Evolutionary conservation across 1,140 invertebrate species (phyloP), one percentile per base, ranked within the genome.

Genomic region (Drosophila sechellia): DNA sequence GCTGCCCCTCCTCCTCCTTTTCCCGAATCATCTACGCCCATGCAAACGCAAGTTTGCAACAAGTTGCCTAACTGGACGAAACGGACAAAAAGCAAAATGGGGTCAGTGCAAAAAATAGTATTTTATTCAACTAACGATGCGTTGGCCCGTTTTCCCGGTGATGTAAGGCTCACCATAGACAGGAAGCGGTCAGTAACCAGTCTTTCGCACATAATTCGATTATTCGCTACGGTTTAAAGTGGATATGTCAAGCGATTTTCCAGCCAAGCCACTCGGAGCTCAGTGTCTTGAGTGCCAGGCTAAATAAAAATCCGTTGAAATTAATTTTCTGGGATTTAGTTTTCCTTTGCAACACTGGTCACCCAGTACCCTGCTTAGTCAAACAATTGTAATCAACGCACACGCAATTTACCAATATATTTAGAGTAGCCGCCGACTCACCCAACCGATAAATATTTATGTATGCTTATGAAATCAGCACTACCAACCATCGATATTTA

Each of bases 41-140:
- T 27, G 37, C 57, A 11, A 73, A 73, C 53, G 57, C 66, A 69
- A 39, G 25, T 69, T 43, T 56, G 71, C 71, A 74, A 74, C 71
- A 74, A 74, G 71, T 74, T 74, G 71, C 45, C 71, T 74, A 74
- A 74, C 71, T 74, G 71, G 71, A 74, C 52, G 71, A 64, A 74
- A 74, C 70, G 69, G 68, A 48, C 70, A 40, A 60, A 60, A 52
- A 45, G 60, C 37, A 53, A 71, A 73, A 74, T 74, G 71, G 55
- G 71, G 71, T 74, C 68, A 71, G 50, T 20, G 27, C 66, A 37
- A 70, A 43, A 69, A 40, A 57, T 71, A 70, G 52, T 70, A 48
- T 56, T 70, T 69, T 69, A 56, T 69, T n/a, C 50, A 57, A 20
- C 68, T 70, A 70, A 70, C 68, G 65, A 70, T 71, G 68, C 68